phyloP scores from a whole-genome alignment of 2,113 vertebrate genomes.

The Malurus alboscapulatus region DNA sequence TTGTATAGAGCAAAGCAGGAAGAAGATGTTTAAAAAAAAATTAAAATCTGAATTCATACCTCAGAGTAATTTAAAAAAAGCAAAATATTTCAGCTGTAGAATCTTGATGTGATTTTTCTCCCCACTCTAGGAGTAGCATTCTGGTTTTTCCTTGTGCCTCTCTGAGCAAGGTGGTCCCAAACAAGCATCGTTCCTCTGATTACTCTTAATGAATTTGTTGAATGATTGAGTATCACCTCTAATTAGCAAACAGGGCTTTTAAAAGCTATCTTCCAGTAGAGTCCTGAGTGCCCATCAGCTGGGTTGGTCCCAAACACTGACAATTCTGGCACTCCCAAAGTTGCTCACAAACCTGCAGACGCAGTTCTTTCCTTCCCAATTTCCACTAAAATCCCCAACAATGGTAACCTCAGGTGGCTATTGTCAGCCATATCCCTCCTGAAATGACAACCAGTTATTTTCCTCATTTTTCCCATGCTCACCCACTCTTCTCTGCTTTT shows the following conservation, averaged over 20 bases:
- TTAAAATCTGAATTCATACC: neutral
- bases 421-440: neutral
- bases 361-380: rapidly evolving
- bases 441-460: neutral
- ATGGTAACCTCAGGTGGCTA: neutral
- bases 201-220: neutral
- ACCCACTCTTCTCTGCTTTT: neutral
- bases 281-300: neutral
- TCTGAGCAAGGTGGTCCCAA: neutral
- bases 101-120: neutral
- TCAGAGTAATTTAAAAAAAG: neutral
- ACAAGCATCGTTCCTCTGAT: neutral
- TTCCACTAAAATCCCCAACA: neutral
- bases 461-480: neutral
- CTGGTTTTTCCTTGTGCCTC: neutral
- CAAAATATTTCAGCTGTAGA: neutral
- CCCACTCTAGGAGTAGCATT: neutral
- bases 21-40: neutral
- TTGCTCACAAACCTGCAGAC: neutral
- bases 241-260: neutral
- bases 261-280: neutral
- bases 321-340: neutral
- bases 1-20: neutral
- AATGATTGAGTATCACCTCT: neutral
- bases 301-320: neutral